These are phyloP conservation scores for Ursus arctos DNA, from an alignment of 2,113 vertebrate genomes.

Conservation along the genomic window DNA sequence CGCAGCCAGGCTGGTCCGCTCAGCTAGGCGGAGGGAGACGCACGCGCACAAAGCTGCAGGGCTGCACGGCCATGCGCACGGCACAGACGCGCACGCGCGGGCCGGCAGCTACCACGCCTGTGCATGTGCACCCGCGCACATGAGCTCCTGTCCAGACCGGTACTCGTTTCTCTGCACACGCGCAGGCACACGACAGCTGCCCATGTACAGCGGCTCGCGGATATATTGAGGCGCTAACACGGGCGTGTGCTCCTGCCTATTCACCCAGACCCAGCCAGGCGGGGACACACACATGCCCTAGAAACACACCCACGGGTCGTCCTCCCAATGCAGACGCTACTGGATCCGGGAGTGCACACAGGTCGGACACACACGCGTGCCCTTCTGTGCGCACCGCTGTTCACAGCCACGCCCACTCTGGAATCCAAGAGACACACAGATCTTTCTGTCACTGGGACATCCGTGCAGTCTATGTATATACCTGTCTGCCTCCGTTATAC, in stretches of 20 bases:
- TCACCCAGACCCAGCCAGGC: not conserved
- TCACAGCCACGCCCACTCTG: not conserved
- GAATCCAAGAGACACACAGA: accelerated
- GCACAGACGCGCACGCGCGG: too few species aligned
- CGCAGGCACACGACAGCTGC: accelerated
- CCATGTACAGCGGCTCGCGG: not conserved
- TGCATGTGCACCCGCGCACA: too few species aligned
- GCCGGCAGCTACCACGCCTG: too few species aligned
- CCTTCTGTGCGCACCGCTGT: accelerated
- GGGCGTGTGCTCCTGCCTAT: not conserved
- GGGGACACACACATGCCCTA: accelerated
- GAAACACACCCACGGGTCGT: not conserved
- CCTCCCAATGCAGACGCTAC: not conserved
- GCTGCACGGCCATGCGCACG: not conserved
- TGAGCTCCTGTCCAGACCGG: too few species aligned
- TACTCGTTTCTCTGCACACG: too few species aligned
- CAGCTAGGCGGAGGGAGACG: accelerated
- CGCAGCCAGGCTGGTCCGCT: accelerated
- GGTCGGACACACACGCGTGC: accelerated
- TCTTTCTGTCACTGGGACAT: accelerated
- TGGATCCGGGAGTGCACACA: not conserved
- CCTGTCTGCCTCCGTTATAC: not conserved
- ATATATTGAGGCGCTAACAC: accelerated
- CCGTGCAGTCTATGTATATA: accelerated
- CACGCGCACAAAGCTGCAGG: accelerated